Evolutionary conservation across 1,140 invertebrate species (phyloP).

Genomic region (Lordiphosa collinella): DNA sequence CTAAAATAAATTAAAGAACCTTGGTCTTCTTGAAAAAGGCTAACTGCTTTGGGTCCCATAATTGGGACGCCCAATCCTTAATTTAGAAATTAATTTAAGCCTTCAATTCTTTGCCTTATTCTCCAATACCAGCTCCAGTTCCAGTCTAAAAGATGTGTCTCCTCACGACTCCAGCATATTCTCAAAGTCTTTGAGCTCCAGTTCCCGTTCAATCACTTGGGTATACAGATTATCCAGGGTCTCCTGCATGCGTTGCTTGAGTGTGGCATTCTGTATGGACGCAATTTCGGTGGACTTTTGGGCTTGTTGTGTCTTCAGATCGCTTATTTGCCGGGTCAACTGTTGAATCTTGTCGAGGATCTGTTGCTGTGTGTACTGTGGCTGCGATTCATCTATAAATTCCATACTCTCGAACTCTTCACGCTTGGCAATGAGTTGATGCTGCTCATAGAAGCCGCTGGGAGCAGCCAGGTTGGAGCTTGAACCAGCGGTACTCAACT

Average conservation of each 20-base stretch:
- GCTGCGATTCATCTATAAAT: slow-evolving; percentile 53
- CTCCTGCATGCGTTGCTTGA: slow-evolving; percentile 90
- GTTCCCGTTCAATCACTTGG: slow-evolving; percentile 89
- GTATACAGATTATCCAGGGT: slow-evolving; percentile 88
- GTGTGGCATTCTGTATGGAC: slow-evolving; percentile 91
- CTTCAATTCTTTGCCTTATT: too few relatives aligned
- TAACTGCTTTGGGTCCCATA: too few relatives aligned
- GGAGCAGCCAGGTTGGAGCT: slow-evolving; percentile 70
- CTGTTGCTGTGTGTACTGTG: slow-evolving; percentile 76
- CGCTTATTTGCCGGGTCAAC: slow-evolving; percentile 85
- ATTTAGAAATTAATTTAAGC: too few relatives aligned
- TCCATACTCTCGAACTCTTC: slow-evolving; percentile 67
- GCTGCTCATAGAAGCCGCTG: slow-evolving; percentile 58
- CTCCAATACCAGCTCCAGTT: too few relatives aligned
- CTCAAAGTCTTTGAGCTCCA: slow-evolving; percentile 81
- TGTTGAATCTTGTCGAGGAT: slow-evolving; percentile 82
- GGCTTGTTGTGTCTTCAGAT: slow-evolving; percentile 85
- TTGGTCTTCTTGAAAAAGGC: too few relatives aligned
- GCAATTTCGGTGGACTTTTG: slow-evolving; percentile 91
- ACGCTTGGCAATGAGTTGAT: slow-evolving; percentile 43
- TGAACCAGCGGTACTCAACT: slow-evolving; percentile 55
- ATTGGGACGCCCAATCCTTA: too few relatives aligned
- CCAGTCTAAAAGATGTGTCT: neutral
- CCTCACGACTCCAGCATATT: slow-evolving; percentile 56
- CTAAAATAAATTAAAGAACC: too few relatives aligned